These are phyloP conservation scores for Eristalinus sepulchralis DNA, from an alignment of 2,888 invertebrate genomes.

Conservation along the genomic window DNA sequence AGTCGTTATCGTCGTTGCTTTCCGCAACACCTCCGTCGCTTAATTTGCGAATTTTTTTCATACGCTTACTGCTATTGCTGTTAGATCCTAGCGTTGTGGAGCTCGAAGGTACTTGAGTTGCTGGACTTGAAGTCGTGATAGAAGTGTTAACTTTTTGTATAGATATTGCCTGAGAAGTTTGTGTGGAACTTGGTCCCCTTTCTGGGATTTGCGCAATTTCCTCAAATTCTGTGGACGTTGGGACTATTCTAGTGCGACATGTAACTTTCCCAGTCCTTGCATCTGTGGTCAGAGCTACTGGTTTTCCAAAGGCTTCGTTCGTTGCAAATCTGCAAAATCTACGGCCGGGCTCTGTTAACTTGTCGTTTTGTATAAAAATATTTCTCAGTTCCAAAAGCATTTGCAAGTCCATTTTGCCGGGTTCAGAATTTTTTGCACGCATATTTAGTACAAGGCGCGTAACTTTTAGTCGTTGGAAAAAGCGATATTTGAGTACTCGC, in stretches of 20 bases:
- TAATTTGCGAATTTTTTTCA: slow-evolving; percentile 36
- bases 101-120: background rate
- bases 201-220: background rate
- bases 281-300: slow-evolving; percentile 73
- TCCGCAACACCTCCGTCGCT: slow-evolving; percentile 54
- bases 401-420: slow-evolving; percentile 67
- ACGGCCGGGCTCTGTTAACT: slow-evolving; percentile 71
- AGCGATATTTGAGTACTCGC: slow-evolving; percentile 73
- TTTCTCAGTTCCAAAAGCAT: slow-evolving; percentile 72
- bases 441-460: slow-evolving; percentile 72
- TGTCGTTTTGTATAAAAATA: slow-evolving; percentile 66
- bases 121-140: background rate
- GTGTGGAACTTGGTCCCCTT: slow-evolving; percentile 16
- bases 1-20: slow-evolving; percentile 56
- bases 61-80: slow-evolving; percentile 12
- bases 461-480: slow-evolving; percentile 73
- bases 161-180: background rate
- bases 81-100: background rate
- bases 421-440: slow-evolving; percentile 50
- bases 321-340: slow-evolving; percentile 73
- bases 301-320: slow-evolving; percentile 67
- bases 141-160: background rate
- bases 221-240: background rate
- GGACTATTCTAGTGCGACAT: slow-evolving; percentile 58
- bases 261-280: slow-evolving; percentile 71